Conservation (phyloP, 2,888 invertebrate species). For the Leptinotarsa juncta region DNA sequence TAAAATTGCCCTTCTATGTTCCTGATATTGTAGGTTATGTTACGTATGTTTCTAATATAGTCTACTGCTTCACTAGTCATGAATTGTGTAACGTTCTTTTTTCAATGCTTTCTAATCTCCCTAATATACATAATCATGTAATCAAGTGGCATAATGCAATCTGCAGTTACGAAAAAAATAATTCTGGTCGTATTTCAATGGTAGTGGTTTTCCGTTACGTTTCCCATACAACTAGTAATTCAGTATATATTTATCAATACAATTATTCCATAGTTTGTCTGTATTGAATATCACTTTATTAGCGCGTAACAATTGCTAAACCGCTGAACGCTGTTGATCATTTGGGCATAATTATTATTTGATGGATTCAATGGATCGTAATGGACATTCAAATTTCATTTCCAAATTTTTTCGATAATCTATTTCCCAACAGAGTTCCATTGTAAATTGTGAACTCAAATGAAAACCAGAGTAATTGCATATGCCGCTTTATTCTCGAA, state of each 20-base stretch:
- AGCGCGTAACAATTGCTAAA: constrained; percentile 5
- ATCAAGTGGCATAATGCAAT: neutral
- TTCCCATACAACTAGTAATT: neutral
- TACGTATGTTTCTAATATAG: no score
- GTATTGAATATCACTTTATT: neutral
- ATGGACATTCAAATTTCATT: neutral
- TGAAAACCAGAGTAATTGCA: no score
- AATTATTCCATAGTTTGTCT: neutral
- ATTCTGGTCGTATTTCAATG: neutral
- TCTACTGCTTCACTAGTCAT: no score
- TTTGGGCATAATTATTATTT: neutral
- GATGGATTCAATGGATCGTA: neutral
- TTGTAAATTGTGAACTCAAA: neutral
- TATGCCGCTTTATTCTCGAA: no score
- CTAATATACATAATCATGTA: neutral
- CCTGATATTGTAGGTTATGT: no score
- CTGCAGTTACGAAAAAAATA: neutral
- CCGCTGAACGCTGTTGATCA: neutral
- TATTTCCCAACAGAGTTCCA: neutral
- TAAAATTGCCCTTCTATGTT: no score
- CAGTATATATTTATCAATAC: neutral
- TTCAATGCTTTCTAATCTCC: neutral
- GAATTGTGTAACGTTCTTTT: neutral
- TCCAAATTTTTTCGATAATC: neutral
- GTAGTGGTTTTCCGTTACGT: neutral